Base-by-base conservation (phyloP, 2,797 vertebrate species). In the Kryptopterus vitreolus region DNA sequence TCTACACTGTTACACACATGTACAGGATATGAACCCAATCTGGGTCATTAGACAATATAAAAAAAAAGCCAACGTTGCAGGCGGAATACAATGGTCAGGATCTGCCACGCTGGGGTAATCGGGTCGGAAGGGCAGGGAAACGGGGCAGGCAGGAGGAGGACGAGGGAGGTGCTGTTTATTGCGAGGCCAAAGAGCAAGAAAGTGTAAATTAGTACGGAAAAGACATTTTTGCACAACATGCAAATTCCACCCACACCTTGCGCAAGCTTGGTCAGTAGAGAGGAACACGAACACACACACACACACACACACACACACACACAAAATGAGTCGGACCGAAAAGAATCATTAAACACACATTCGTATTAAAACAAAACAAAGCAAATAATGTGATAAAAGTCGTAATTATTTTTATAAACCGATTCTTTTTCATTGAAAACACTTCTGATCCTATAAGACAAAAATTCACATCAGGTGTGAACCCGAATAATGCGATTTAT, bases 81-180 rank as follows among this genome's bases (percentile, higher is more conserved):
- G 35, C 24, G 3, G n/a, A 43, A 43, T 43, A 43, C 38, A 43
- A 43, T n/a, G 12, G 68, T 53, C 61, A 61, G 77, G 92, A 94
- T 92, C 90, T 90, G 89, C 87, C 89, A 90, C 63, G 57, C 77
- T 24, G 68, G 69, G 33, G 74, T 86, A 85, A 88, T 86, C 81
- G 57, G 69, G 71, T 82, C 55, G 55, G 48, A 73, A 75, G 58
- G 71, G 71, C 61, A 66, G 79, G 18, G 38, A 5, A 66, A 58
- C 55, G 24, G 58, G 3, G 53, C 46, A 43, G 38, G 53, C 46
- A 58, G 35, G 24, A 70, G 26, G 68, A 29, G 1, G 26, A 10
- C 65, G 63, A 59, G 3, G 18, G 15, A 12, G 6, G 58, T 24
- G 70, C 3, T 16, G 31, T 8, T 13, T 5, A 33, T 53, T n/a